Percentiles rank a stretch among this genome's conserved stretches.
Evolutionary conservation across 2,797 vertebrate genomes (phyloP).

Genomic region (Rachycentron canadum): DNA sequence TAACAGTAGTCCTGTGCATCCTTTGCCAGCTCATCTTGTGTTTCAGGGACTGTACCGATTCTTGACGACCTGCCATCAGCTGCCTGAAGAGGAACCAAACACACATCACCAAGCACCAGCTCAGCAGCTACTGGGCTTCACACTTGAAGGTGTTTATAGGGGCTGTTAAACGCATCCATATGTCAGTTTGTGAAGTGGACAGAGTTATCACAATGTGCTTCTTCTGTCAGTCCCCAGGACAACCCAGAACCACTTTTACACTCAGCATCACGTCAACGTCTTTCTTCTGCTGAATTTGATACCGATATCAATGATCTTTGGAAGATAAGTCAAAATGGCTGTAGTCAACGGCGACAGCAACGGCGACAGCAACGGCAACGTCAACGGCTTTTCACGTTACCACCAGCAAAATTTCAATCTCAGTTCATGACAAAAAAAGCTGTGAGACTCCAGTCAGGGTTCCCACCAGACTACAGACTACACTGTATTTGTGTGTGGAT

Average conservation of each 20-base stretch:
- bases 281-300: background rate
- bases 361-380: no score
- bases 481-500: no score
- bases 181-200: background rate
- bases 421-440: no score
- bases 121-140: conserved; percentile 22
- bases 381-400: no score
- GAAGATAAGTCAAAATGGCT: no score
- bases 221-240: background rate
- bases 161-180: conserved; percentile 3
- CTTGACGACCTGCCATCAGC: conserved; percentile 25
- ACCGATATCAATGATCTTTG: background rate
- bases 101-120: conserved; percentile 7
- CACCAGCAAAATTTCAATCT: no score
- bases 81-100: conserved; percentile 22
- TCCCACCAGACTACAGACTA: no score
- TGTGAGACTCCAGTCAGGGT: no score
- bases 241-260: background rate
- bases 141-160: conserved; percentile 34
- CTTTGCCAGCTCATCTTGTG: conserved; percentile 27
- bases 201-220: background rate
- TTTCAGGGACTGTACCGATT: conserved; percentile 23
- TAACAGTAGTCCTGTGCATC: conserved; percentile 8
- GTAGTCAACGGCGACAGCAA: no score
- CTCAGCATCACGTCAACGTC: background rate